These are phyloP conservation scores for Coranthus polyacanthus DNA, from an alignment of 2,797 vertebrate genomes.

Conservation along the genomic window DNA sequence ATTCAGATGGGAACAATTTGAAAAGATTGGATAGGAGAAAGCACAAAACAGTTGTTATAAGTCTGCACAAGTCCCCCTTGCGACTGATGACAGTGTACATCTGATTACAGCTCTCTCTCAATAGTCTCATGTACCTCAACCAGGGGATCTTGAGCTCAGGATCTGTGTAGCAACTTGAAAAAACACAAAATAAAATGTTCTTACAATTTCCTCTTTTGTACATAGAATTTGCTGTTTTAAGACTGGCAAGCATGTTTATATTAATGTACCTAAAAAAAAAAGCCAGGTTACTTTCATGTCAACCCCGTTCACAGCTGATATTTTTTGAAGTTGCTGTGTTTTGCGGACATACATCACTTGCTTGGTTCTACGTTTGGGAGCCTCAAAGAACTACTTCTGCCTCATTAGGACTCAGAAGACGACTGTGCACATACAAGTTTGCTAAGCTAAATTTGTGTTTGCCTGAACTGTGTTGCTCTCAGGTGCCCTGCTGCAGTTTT, in stretches of 20 bases:
- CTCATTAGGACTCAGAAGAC: slow-evolving; percentile 50
- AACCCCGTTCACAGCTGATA: slow-evolving; percentile 5
- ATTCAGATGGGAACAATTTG: slow-evolving; percentile 72
- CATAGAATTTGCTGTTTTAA: background rate
- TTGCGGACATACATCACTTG: slow-evolving; percentile 20
- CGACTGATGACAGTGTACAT: slow-evolving; percentile 36
- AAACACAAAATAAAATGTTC: background rate
- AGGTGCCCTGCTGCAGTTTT: slow-evolving; percentile 33
- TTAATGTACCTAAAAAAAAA: slow-evolving; percentile 10
- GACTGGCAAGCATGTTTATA: background rate
- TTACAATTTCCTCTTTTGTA: too few species aligned
- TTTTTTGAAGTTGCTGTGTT: slow-evolving; percentile 16
- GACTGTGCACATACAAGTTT: slow-evolving; percentile 29
- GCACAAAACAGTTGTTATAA: slow-evolving; percentile 61
- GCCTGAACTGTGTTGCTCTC: slow-evolving; percentile 32
- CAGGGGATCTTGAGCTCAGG: slow-evolving; percentile 7
- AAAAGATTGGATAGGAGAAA: slow-evolving; percentile 60
- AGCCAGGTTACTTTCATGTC: slow-evolving; percentile 18
- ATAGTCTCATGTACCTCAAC: slow-evolving; percentile 3
- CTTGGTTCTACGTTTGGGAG: slow-evolving; percentile 30
- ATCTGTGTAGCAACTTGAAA: background rate
- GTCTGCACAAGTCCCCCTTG: slow-evolving; percentile 32
- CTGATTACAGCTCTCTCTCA: slow-evolving; percentile 40
- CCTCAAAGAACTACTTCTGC: slow-evolving; percentile 59
- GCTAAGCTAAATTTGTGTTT: slow-evolving; percentile 48